Conservation (phyloP, 2,888 invertebrate species). For the Dolichomitus sp. region DNA sequence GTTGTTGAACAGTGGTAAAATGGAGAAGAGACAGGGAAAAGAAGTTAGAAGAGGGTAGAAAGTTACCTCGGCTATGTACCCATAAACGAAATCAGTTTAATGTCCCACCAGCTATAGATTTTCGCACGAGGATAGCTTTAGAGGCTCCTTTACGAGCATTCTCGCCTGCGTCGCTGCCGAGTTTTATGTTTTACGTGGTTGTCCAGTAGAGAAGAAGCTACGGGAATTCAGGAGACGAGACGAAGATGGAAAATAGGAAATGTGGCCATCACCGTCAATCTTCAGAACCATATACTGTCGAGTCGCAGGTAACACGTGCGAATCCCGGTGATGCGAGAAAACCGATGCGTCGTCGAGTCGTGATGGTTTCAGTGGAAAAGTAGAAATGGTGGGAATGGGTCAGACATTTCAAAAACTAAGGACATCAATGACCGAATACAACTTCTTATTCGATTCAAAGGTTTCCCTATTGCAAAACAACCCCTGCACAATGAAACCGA, state of each 20-base stretch:
- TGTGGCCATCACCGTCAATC: conserved; percentile 57
- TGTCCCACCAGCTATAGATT: conserved; percentile 55
- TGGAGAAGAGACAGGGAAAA: background rate
- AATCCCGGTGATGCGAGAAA: conserved; percentile 17
- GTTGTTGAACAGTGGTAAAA: conserved; percentile 4
- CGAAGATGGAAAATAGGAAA: conserved; percentile 4
- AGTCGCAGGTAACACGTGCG: conserved; percentile 27
- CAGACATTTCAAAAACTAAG: conserved; percentile 8
- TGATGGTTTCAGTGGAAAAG: conserved; percentile 17
- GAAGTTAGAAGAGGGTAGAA: background rate
- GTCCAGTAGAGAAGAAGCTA: conserved; percentile 25
- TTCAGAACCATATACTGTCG: conserved; percentile 27
- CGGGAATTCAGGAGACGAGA: background rate
- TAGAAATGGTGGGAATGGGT: conserved; percentile 42
- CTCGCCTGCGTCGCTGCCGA: conserved; percentile 23
- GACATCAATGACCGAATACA: background rate
- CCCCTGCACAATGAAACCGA: conserved; percentile 7
- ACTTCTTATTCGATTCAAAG: background rate
- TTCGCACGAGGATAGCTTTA: conserved; percentile 48
- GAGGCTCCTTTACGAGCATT: conserved; percentile 60
- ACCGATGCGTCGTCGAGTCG: conserved; percentile 21
- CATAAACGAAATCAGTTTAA: conserved; percentile 63
- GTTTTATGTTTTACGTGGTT: conserved; percentile 63
- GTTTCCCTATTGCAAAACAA: conserved; percentile 1
- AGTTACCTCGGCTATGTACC: conserved; percentile 25